Percentiles rank a stretch among this genome's conserved stretches.
These are phyloP conservation scores for Drosophila rellima DNA, from an alignment of 2,888 invertebrate genomes.

Conservation along the genomic window DNA sequence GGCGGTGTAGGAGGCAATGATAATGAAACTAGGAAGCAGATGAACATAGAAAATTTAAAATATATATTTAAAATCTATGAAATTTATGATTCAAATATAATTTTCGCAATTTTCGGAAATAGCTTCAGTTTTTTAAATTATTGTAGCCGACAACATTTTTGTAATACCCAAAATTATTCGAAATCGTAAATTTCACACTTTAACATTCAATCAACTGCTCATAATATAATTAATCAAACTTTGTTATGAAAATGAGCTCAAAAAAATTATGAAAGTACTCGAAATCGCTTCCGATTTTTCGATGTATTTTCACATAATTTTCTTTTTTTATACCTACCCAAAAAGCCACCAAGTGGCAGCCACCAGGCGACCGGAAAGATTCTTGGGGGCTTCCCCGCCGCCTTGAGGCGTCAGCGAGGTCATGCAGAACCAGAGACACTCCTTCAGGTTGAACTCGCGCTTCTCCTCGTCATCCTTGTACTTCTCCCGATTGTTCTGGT, in stretches of 20 bases:
- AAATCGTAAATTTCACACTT: too few relatives aligned
- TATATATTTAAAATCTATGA: not conserved
- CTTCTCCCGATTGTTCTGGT: constrained; percentile 96
- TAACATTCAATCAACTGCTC: too few relatives aligned
- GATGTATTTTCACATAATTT: too few relatives aligned
- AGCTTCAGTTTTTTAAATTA: not conserved
- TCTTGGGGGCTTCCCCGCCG: constrained; percentile 98
- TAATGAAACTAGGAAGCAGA: constrained; percentile 90
- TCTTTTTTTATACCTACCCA: constrained; percentile 90
- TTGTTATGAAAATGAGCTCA: too few relatives aligned
- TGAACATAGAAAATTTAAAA: not conserved
- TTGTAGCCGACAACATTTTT: too few relatives aligned
- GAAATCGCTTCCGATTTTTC: too few relatives aligned
- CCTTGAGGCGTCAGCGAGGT: constrained; percentile 98
- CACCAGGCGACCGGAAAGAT: constrained; percentile 96
- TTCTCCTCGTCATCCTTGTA: constrained; percentile 97
- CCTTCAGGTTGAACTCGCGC: constrained; percentile 96
- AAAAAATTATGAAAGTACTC: too few relatives aligned
- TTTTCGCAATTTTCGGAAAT: not conserved
- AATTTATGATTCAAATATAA: not conserved
- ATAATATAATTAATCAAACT: too few relatives aligned
- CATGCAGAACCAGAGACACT: constrained; percentile 99
- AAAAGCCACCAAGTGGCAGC: constrained; percentile 99
- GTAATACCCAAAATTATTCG: too few relatives aligned
- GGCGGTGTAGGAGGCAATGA: constrained; percentile 99